phyloP scores from a whole-genome alignment of 2,113 vertebrate genomes.

The Buteo buteo region DNA sequence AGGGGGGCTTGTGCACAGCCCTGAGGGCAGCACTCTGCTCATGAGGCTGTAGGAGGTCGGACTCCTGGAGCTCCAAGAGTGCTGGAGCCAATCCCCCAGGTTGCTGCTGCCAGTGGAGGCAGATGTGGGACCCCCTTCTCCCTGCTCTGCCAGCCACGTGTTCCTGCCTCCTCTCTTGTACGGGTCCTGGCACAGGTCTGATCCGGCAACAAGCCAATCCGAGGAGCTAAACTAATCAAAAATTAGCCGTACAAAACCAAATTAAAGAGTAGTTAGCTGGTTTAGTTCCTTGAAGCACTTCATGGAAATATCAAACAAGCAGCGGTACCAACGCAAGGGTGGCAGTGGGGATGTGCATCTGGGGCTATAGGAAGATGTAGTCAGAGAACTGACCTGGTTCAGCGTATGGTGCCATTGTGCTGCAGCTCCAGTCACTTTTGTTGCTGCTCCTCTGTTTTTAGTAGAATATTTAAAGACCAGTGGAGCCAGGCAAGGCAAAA shows the following conservation, averaged over 20 bases:
- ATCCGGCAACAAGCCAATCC: background rate
- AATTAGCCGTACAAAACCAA: background rate
- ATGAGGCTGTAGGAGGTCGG: background rate
- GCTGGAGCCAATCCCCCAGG: background rate
- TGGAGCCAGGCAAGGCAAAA: background rate
- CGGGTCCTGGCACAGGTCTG: background rate
- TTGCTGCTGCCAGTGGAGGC: background rate
- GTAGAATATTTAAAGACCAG: background rate
- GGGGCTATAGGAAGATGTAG: background rate
- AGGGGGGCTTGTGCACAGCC: background rate
- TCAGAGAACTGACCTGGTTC: background rate
- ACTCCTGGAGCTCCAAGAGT: background rate
- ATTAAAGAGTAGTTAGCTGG: background rate
- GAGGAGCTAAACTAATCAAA: background rate
- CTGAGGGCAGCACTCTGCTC: background rate
- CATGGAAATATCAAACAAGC: background rate
- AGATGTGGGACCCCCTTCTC: background rate
- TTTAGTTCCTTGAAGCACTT: background rate
- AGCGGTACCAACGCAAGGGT: background rate
- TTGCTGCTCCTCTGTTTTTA: background rate
- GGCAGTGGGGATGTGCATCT: background rate
- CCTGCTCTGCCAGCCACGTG: fast-evolving
- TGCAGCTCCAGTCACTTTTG: background rate
- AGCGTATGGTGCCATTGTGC: background rate
- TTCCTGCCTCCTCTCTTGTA: background rate